Conservation (phyloP, 2,888 invertebrate genomes). For the Rutpela maculata region DNA sequence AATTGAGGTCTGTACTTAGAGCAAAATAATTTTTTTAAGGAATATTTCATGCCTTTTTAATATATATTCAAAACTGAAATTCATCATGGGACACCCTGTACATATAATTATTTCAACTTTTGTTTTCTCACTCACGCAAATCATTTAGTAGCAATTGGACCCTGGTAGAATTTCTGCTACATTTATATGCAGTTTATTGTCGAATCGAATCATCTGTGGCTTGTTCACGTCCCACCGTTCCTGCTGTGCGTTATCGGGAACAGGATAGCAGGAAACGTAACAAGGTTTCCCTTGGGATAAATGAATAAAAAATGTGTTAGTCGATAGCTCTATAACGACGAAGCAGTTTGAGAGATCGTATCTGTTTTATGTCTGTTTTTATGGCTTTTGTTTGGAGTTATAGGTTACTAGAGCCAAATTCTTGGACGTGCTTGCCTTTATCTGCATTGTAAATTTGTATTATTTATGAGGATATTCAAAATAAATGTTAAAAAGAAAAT, state of each 20-base stretch:
- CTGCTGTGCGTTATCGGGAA: background rate
- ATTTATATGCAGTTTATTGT: background rate
- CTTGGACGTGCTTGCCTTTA: background rate
- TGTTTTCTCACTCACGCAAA: too few species aligned
- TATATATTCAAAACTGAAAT: too few species aligned
- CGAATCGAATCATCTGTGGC: background rate
- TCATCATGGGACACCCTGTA: too few species aligned
- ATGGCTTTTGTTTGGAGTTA: background rate
- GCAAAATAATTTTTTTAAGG: too few species aligned
- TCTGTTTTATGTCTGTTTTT: conserved; percentile 4
- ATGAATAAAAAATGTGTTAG: conserved; percentile 32
- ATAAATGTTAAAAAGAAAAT: too few species aligned
- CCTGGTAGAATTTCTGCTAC: background rate
- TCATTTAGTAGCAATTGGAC: background rate
- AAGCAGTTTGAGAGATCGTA: conserved; percentile 12
- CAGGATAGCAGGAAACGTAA: conserved; percentile 30
- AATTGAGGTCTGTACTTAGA: too few species aligned
- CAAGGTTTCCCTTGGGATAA: conserved; percentile 24
- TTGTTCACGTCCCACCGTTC: conserved; percentile 8
- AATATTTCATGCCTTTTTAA: too few species aligned
- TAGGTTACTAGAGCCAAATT: background rate
- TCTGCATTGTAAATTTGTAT: background rate
- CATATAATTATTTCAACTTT: too few species aligned
- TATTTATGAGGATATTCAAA: background rate
- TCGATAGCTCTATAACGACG: conserved; percentile 11